A percentile compares a stretch with the other conserved stretches of the same genome.
These are phyloP conservation scores for Brachionus sp. DNA, from an alignment of 1,140 invertebrate genomes.

Conservation along the genomic window DNA sequence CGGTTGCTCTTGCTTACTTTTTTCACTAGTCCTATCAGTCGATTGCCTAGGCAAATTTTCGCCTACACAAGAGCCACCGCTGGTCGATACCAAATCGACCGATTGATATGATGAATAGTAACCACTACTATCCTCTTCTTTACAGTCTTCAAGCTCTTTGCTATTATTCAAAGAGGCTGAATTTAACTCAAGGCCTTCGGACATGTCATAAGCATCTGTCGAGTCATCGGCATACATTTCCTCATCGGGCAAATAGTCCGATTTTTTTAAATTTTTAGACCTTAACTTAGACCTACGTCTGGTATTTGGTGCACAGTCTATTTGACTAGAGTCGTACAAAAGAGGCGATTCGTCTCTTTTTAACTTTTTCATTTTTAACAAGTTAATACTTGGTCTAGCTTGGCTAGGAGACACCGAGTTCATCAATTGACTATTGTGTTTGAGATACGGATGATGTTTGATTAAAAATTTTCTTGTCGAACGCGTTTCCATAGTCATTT, in stretches of 20 bases:
- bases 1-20: constrained; percentile 17
- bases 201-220: background rate
- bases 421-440: constrained; percentile 1
- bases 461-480: constrained; percentile 45
- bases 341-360: background rate
- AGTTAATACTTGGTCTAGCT: constrained; percentile 30
- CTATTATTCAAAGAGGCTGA: background rate
- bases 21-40: background rate
- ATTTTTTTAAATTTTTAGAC: background rate
- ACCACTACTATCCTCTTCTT: constrained; percentile 35
- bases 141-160: constrained; percentile 26
- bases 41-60: background rate
- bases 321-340: background rate
- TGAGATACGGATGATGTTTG: constrained; percentile 43
- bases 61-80: background rate
- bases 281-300: background rate
- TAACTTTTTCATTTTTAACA: constrained; percentile 44
- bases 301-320: background rate
- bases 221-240: background rate
- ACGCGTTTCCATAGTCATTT: constrained; percentile 34
- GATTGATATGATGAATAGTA: constrained; percentile 44
- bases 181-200: background rate
- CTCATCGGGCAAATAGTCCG: background rate
- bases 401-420: constrained; percentile 4
- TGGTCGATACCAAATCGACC: constrained; percentile 27